Percentiles rank a stretch among this genome's conserved stretches.
These are phyloP conservation scores for Chymomyza amoena DNA, from an alignment of 2,888 invertebrate genomes.

Conservation along the genomic window DNA sequence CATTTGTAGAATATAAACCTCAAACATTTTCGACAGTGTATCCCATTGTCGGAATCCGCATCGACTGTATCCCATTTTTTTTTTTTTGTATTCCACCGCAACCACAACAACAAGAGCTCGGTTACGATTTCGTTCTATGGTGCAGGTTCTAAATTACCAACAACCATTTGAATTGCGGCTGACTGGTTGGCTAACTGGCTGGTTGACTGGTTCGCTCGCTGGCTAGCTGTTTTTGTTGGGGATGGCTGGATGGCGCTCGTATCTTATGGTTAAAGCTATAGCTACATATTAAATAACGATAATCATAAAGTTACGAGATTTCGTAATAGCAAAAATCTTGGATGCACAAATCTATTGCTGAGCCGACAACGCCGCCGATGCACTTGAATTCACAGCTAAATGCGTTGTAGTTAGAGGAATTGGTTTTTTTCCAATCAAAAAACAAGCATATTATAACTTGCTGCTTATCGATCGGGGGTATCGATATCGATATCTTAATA, in stretches of 20 bases:
- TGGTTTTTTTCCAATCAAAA: conserved; percentile 11
- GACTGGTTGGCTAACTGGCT: neutral
- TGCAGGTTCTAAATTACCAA: conserved; percentile 61
- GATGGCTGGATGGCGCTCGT: conserved; percentile 39
- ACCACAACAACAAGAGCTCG: conserved; percentile 57
- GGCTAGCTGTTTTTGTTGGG: neutral
- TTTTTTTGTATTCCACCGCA: conserved; percentile 27
- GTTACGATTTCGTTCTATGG: conserved; percentile 30
- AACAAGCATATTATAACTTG: neutral
- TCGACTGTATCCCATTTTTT: too few species aligned
- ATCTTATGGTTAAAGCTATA: conserved; percentile 21
- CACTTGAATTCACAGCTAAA: conserved; percentile 66
- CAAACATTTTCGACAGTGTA: too few species aligned
- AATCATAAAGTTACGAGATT: conserved; percentile 65
- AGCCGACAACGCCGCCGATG: conserved; percentile 13
- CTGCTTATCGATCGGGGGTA: neutral
- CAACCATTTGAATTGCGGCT: conserved; percentile 6
- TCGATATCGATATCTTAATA: neutral
- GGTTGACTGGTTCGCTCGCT: neutral
- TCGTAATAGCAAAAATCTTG: conserved; percentile 65
- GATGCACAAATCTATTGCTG: conserved; percentile 8
- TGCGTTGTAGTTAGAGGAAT: conserved; percentile 55
- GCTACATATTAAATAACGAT: conserved; percentile 68
- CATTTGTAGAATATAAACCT: too few species aligned
- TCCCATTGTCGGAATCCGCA: too few species aligned